These are phyloP conservation scores for Eumacrocentrus americanus DNA, from an alignment of 2,888 invertebrate species.

Conservation along the genomic window DNA sequence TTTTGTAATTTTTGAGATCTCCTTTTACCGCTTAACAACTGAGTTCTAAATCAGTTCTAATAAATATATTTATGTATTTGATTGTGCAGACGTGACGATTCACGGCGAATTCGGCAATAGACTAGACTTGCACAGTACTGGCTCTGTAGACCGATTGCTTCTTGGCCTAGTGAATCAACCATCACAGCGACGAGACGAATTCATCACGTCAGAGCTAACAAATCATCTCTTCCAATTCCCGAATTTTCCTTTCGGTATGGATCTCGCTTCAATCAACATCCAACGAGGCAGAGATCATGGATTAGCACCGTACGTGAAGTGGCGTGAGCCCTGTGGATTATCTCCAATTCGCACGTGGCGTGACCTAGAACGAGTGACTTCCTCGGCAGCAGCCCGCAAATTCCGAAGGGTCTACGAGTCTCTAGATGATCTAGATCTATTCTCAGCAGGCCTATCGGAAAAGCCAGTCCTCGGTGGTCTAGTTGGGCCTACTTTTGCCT, in stretches of 20 bases:
- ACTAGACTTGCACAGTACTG: slow-evolving; percentile 72
- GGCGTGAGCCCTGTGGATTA: slow-evolving; percentile 81
- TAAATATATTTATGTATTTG: neutral
- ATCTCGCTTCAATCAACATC: slow-evolving; percentile 86
- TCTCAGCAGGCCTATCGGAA: slow-evolving; percentile 83
- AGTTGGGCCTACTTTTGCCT: slow-evolving; percentile 87
- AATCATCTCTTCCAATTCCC: slow-evolving; percentile 82
- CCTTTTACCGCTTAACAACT: neutral
- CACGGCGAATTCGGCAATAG: slow-evolving; percentile 77
- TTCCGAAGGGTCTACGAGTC: slow-evolving; percentile 67
- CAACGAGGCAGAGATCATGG: slow-evolving; percentile 89
- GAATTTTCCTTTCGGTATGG: slow-evolving; percentile 77
- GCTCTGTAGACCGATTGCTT: slow-evolving; percentile 79
- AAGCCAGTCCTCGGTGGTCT: slow-evolving; percentile 79
- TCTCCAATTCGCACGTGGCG: slow-evolving; percentile 71
- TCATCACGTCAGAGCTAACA: slow-evolving; percentile 79
- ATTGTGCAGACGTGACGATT: slow-evolving; percentile 74
- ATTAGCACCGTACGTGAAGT: slow-evolving; percentile 77
- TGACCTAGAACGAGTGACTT: slow-evolving; percentile 74
- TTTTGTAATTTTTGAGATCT: neutral
- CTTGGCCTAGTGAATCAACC: slow-evolving; percentile 80
- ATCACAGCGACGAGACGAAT: slow-evolving; percentile 80
- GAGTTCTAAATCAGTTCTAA: neutral
- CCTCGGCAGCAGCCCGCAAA: slow-evolving; percentile 69
- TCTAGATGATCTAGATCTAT: slow-evolving; percentile 84